These are phyloP conservation scores for Eupsittula cactorum DNA, from an alignment of 2,113 vertebrate species.

Conservation along the genomic window DNA sequence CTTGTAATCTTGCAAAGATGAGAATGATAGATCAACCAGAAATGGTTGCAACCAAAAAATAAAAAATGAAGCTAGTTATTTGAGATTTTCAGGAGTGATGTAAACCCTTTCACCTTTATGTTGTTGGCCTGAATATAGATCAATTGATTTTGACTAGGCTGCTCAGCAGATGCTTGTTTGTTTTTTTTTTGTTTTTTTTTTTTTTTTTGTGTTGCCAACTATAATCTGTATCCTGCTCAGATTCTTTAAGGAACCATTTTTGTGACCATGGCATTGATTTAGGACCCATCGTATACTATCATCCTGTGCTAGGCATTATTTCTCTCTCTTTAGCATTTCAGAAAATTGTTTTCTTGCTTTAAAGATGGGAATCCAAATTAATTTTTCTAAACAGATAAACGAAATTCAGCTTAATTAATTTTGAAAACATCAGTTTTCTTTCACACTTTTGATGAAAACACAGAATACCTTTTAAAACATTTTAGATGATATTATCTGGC, in stretches of 20 bases:
- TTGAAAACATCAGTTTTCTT: background rate
- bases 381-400: background rate
- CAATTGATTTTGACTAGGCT: conserved; percentile 32
- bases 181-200: background rate
- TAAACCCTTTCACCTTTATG: conserved; percentile 26
- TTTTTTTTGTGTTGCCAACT: background rate
- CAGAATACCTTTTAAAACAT: background rate
- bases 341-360: background rate
- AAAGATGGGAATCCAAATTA: background rate
- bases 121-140: conserved; percentile 45
- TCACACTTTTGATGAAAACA: background rate
- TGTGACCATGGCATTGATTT: background rate
- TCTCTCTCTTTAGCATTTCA: background rate
- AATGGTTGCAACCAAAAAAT: conserved; percentile 20
- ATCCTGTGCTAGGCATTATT: background rate
- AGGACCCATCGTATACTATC: background rate
- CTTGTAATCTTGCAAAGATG: background rate
- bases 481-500: background rate
- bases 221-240: background rate
- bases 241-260: background rate
- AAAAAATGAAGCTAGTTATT: background rate
- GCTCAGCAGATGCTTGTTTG: background rate
- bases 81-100: background rate
- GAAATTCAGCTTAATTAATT: background rate
- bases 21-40: background rate